These are phyloP conservation scores for Cheilosia scutellata DNA, from an alignment of 2,888 invertebrate species.

Conservation along the genomic window DNA sequence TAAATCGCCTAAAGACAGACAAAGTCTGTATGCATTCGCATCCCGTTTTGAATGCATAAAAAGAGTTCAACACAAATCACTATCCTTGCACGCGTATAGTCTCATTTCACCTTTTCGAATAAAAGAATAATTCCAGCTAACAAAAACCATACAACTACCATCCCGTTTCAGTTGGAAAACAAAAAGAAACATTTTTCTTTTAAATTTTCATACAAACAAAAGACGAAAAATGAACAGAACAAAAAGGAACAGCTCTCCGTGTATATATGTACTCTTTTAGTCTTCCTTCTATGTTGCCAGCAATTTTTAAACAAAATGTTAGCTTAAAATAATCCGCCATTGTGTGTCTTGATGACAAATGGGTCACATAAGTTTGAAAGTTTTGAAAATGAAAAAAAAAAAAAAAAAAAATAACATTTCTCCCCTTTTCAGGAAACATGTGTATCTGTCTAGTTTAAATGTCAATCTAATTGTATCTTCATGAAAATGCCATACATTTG, in stretches of 20 bases:
- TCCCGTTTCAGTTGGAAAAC: conserved; percentile 11
- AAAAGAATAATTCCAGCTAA: conserved; percentile 14
- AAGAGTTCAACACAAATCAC: conserved; percentile 1
- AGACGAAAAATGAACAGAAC: conserved; percentile 27
- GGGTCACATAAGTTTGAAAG: conserved; percentile 47
- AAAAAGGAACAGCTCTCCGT: conserved; percentile 16
- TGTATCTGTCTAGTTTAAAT: neutral
- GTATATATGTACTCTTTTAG: neutral
- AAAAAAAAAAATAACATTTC: conserved; percentile 5
- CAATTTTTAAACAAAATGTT: conserved; percentile 27
- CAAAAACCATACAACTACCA: neutral
- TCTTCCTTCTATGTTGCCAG: neutral
- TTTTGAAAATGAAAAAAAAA: neutral
- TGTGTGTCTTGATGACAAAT: conserved; percentile 51
- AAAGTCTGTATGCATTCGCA: neutral
- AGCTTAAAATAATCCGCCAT: conserved; percentile 34
- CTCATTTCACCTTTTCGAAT: conserved; percentile 8
- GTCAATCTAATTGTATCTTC: conserved; percentile 4
- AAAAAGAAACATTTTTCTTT: conserved; percentile 47
- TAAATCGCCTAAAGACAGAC: conserved; percentile 24
- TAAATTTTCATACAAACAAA: conserved; percentile 46
- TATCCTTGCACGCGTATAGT: neutral
- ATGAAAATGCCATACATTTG: conserved; percentile 6
- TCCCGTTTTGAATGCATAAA: conserved; percentile 1
- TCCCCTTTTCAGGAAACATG: conserved; percentile 1